Evolutionary conservation across 2,888 invertebrate genomes (phyloP), one percentile per base, ranked within the genome.

Genomic region (Acanthococcus lagerstroemiae): DNA sequence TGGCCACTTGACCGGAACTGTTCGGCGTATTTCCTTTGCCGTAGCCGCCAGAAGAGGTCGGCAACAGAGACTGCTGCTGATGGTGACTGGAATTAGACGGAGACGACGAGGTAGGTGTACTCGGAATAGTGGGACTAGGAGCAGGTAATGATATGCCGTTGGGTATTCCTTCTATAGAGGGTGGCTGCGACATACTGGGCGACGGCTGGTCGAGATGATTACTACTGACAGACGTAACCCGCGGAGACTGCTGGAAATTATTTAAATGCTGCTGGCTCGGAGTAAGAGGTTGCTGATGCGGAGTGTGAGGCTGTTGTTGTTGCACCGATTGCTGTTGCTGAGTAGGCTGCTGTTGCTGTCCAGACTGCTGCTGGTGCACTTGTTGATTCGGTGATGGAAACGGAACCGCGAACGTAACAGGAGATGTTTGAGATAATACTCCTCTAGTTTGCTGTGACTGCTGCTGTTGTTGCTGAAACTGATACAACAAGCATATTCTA

Each of bases 251-350:
- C 17, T 66, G 54, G 25, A 54, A 63, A 37, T 61, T 68, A 25
- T 68, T 68, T 9, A 68, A 50, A 26, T 69, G 70, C 52, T 67
- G 69, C 25, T 52, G 58, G 37, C 55, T 67, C 12, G 54, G 54
- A 15, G 54, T 46, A 57, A 61, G 68, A 66, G 65, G 68, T 26
- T 67, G 69, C 67, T 74, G 68, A 68, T 74, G 73, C 52, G 75
- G 74, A 26, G 73, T 74, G 9, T 73, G 74, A 19, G 73, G 71
- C 52, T 75, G 74, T 15, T 74, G 71, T 60, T 75, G 81, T 73
- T 72, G 78, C 70, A 75, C 77, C 71, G 68, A 78, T 70, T 77
- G 77, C 68, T 69, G 72, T 15, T 71, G 72, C 26, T 71, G 72
- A n/a, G 54, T 22, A 21, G 56, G 66, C 15, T 74, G 71, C 57